phyloP scores from a whole-genome alignment of 2,797 vertebrate species.

The Gymnoscopelus microlampas region DNA sequence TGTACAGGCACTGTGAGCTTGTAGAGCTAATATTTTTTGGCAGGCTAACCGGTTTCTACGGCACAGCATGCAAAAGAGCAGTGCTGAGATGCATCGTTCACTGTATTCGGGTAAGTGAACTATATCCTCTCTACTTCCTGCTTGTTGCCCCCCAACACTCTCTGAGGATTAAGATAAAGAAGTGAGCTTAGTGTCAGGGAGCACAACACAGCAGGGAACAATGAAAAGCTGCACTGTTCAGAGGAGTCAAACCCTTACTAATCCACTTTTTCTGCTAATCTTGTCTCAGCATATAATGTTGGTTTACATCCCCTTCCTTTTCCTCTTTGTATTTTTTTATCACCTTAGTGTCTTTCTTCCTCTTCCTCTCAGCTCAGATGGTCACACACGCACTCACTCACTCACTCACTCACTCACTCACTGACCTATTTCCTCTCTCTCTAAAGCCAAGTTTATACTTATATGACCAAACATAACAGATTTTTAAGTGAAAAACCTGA shows the following conservation, averaged over 20 bases:
- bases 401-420: constrained; percentile 26
- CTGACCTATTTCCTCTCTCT: background rate
- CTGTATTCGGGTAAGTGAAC: constrained; percentile 55
- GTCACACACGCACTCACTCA: constrained; percentile 21
- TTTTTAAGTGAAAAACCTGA: no score
- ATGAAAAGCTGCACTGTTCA: constrained; percentile 73
- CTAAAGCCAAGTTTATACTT: background rate
- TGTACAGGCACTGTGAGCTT: no score
- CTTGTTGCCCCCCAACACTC: constrained; percentile 59
- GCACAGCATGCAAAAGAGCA: background rate
- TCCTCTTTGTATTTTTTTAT: constrained; percentile 64
- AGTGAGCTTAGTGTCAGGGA: constrained; percentile 76
- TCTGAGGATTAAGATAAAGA: constrained; percentile 80
- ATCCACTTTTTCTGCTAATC: constrained; percentile 80
- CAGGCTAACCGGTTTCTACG: no score
- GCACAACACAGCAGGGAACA: constrained; percentile 65
- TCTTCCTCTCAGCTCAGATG: constrained; percentile 55
- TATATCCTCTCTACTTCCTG: constrained; percentile 70
- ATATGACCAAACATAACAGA: background rate
- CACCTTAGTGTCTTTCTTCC: constrained; percentile 60
- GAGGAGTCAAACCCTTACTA: constrained; percentile 74
- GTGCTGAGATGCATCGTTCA: constrained; percentile 15
- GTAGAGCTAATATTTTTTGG: no score
- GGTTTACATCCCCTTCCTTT: constrained; percentile 70
- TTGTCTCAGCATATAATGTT: constrained; percentile 68